Evolutionary conservation across 2,888 invertebrate species (phyloP).

Genomic region (Adelphocoris suturalis): DNA sequence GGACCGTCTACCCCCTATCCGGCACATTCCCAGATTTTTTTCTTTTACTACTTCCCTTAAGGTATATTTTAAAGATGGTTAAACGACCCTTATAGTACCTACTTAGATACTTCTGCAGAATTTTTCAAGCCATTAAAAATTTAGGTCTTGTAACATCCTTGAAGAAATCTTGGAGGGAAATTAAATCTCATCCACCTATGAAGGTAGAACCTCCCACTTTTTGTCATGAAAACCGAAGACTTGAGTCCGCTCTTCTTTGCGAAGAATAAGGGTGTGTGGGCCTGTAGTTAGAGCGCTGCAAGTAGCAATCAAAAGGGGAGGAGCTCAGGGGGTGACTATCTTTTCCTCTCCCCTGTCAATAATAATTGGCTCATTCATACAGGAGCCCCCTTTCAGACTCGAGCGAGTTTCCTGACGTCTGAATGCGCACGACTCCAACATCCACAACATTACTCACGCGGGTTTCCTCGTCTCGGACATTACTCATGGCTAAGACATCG

Average conservation of each 20-base stretch:
- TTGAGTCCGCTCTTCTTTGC: not conserved
- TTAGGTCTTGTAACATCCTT: no score
- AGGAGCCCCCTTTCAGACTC: not conserved
- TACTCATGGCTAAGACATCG: conserved; percentile 49
- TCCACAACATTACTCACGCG: conserved; percentile 45
- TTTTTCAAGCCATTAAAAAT: no score
- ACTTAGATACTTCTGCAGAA: no score
- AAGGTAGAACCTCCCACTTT: not conserved
- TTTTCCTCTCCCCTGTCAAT: conserved; percentile 59
- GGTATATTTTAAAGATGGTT: no score
- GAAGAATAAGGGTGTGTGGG: not conserved
- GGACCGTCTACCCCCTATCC: no score
- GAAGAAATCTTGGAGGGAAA: not conserved
- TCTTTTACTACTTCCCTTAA: no score
- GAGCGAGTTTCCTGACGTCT: conserved; percentile 64
- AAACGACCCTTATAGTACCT: no score
- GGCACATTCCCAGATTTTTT: no score
- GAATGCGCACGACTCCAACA: conserved; percentile 66
- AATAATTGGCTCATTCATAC: conserved; percentile 70
- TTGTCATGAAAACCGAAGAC: not conserved
- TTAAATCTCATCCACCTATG: not conserved
- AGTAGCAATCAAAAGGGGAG: conserved; percentile 60
- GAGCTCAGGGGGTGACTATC: conserved; percentile 33
- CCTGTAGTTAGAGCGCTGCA: not conserved
- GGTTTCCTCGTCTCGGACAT: conserved; percentile 44